Evolutionary conservation across 2,888 invertebrate genomes (phyloP).

Genomic region (Arge pagana): DNA sequence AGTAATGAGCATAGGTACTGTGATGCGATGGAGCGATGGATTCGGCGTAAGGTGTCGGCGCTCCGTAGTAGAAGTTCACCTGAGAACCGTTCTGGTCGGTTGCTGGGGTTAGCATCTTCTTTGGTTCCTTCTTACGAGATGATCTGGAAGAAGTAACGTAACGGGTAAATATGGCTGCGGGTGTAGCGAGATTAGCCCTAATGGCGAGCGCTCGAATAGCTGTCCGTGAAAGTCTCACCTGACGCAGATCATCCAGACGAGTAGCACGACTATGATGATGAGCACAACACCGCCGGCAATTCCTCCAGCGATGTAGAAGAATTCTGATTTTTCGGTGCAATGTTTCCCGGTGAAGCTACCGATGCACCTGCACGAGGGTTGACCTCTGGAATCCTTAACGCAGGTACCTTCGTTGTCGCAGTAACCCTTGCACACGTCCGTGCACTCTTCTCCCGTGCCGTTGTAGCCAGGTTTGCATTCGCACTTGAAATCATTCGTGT

Average conservation of each 20-base stretch:
- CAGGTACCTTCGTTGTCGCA: constrained; percentile 92
- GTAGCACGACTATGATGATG: constrained; percentile 87
- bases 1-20: constrained; percentile 93
- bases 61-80: constrained; percentile 95
- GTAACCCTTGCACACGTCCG: constrained; percentile 81
- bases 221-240: constrained; percentile 60
- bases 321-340: constrained; percentile 90
- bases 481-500: constrained; percentile 85
- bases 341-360: constrained; percentile 91
- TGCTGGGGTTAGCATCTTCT: constrained; percentile 86
- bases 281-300: constrained; percentile 93
- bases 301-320: constrained; percentile 93
- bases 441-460: constrained; percentile 81
- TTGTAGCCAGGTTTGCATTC: constrained; percentile 94
- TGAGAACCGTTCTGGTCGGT: constrained; percentile 91
- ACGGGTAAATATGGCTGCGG: constrained; percentile 17
- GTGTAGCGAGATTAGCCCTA: too few relatives aligned
- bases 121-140: constrained; percentile 86
- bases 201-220: too few relatives aligned
- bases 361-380: constrained; percentile 86
- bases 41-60: constrained; percentile 92
- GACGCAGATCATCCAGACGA: constrained; percentile 97
- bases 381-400: constrained; percentile 80
- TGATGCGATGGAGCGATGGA: constrained; percentile 95
- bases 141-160: constrained; percentile 62